A percentile compares a stretch with the other conserved stretches of the same genome.
Evolutionary conservation across 2,888 invertebrate genomes (phyloP).

Genomic region (Glyphotaelius pellucidus): DNA sequence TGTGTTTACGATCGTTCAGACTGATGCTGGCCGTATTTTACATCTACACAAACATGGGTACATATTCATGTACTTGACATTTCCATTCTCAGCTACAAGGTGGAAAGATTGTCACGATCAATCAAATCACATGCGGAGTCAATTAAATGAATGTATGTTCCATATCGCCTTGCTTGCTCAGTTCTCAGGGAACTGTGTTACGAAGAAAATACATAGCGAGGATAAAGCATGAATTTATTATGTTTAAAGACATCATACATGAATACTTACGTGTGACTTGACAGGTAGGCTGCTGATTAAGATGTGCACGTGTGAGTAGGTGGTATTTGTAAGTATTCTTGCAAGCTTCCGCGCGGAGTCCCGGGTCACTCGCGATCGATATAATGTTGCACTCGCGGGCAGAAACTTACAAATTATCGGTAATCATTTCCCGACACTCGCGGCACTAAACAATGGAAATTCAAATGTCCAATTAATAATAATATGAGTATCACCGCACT

Average conservation of each 20-base stretch:
- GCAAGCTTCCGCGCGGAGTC: background rate
- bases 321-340: background rate
- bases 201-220: background rate
- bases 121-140: background rate
- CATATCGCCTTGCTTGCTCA: background rate
- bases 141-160: background rate
- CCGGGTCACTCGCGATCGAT: background rate
- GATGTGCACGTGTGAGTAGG: background rate
- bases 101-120: background rate
- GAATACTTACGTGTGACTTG: constrained; percentile 8
- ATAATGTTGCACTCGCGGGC: background rate
- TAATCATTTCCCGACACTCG: constrained; percentile 18
- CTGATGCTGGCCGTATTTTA: background rate
- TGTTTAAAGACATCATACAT: background rate
- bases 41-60: background rate
- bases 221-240: background rate
- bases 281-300: background rate
- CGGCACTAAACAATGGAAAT: constrained; percentile 23
- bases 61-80: background rate
- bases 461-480: background rate
- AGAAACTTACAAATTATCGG: background rate
- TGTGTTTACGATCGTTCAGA: background rate
- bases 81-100: background rate
- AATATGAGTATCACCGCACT: background rate
- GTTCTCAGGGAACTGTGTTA: background rate